A percentile compares a stretch with the other conserved stretches of the same genome.
These are phyloP conservation scores for Caenorhabditis parvicauda DNA, from an alignment of 2,888 invertebrate genomes.

Conservation along the genomic window DNA sequence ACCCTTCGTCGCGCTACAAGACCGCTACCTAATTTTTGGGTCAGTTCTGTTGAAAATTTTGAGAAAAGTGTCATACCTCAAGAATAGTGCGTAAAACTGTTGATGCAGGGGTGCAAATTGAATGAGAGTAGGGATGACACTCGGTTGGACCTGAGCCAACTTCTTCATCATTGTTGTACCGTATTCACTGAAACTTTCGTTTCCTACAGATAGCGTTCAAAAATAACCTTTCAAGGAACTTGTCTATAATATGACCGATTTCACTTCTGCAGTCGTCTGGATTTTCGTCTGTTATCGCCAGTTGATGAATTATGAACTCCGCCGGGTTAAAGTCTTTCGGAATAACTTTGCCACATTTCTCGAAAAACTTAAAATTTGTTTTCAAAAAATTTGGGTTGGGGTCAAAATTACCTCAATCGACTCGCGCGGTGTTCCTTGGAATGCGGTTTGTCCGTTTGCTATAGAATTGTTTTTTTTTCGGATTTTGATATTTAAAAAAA, in stretches of 20 bases:
- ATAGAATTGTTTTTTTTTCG: not conserved
- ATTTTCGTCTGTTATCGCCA: slow-evolving; percentile 80
- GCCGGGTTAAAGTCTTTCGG: slow-evolving; percentile 89
- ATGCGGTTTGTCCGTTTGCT: slow-evolving; percentile 81
- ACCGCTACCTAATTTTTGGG: too few species aligned
- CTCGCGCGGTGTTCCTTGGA: slow-evolving; percentile 63
- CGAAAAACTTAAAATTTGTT: slow-evolving; percentile 28
- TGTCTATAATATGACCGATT: slow-evolving; percentile 58
- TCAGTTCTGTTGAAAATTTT: too few species aligned
- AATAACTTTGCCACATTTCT: slow-evolving; percentile 60
- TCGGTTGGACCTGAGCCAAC: too few species aligned
- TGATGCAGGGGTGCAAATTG: too few species aligned
- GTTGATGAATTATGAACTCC: slow-evolving; percentile 84
- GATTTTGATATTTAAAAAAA: not conserved
- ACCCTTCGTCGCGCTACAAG: too few species aligned
- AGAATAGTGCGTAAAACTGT: too few species aligned
- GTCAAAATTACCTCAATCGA: slow-evolving; percentile 6
- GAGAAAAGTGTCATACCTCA: too few species aligned
- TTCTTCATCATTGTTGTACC: too few species aligned
- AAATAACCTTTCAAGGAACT: too few species aligned
- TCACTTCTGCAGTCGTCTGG: slow-evolving; percentile 21
- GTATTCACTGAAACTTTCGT: too few species aligned
- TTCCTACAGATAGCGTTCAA: too few species aligned
- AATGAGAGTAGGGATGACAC: too few species aligned
- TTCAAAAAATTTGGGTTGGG: not conserved